phyloP scores from a whole-genome alignment of 1,140 invertebrate genomes.

The Phymastichus coffea region DNA sequence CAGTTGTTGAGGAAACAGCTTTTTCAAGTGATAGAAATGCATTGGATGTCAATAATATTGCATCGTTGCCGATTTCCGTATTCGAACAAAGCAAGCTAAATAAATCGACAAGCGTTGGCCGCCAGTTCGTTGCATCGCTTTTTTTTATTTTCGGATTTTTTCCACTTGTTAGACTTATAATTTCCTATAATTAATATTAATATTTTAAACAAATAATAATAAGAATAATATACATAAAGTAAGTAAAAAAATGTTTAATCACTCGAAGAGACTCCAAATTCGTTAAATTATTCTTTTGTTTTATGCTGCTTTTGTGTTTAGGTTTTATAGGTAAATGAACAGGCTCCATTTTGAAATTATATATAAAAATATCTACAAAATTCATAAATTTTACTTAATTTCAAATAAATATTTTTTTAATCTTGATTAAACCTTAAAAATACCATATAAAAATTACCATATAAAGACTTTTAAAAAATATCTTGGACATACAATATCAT shows the following conservation, averaged over 20 bases:
- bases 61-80: conserved; percentile 34
- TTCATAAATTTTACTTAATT: neutral
- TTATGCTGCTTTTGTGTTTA: conserved; percentile 4
- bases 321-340: conserved; percentile 1
- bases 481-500: neutral
- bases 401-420: neutral
- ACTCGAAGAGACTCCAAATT: conserved; percentile 33
- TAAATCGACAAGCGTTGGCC: conserved; percentile 29
- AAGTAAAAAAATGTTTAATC: conserved; percentile 21
- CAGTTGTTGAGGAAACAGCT: neutral
- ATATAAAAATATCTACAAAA: neutral
- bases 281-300: neutral
- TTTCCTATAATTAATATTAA: conserved; percentile 31
- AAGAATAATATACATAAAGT: neutral
- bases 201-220: neutral
- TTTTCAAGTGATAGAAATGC: conserved; percentile 34
- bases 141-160: neutral
- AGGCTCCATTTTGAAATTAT: conserved; percentile 6
- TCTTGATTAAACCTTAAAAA: neutral
- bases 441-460: too few relatives aligned
- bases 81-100: conserved; percentile 24
- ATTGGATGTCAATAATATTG: conserved; percentile 34
- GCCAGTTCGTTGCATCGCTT: conserved; percentile 25
- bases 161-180: conserved; percentile 24
- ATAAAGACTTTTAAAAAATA: neutral